phyloP scores from a whole-genome alignment of 1,140 invertebrate genomes.

The Colletes latitarsis region DNA sequence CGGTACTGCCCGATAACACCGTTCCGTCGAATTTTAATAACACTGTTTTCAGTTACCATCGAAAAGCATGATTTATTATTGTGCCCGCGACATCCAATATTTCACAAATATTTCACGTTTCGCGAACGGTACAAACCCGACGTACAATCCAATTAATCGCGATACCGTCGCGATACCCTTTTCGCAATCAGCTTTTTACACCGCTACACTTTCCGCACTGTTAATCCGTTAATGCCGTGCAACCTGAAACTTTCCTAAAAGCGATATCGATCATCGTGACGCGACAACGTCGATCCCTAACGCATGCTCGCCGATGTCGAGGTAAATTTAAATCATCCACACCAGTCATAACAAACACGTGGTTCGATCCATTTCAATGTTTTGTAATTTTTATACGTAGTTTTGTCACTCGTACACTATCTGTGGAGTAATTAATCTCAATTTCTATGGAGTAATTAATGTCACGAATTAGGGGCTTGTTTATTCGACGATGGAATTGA shows the following conservation, averaged over 20 bases:
- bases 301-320: no score
- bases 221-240: slow-evolving; percentile 42
- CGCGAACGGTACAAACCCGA: neutral
- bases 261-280: slow-evolving; percentile 35
- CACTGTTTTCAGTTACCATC: slow-evolving; percentile 1
- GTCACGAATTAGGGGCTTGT: no score
- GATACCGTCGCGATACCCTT: slow-evolving; percentile 31
- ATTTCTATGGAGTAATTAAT: no score
- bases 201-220: slow-evolving; percentile 40
- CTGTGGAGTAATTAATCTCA: no score
- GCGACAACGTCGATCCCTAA: no score
- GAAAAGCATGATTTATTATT: slow-evolving; percentile 11
- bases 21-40: slow-evolving; percentile 11
- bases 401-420: no score
- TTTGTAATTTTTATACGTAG: no score
- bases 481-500: no score
- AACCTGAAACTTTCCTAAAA: neutral
- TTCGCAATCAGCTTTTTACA: slow-evolving; percentile 40
- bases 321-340: slow-evolving; percentile 7
- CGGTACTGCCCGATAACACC: neutral
- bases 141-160: slow-evolving; percentile 44
- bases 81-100: neutral
- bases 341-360: neutral
- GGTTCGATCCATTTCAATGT: no score
- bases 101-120: slow-evolving; percentile 31